These are phyloP conservation scores for Zaprionus lineosus DNA, from an alignment of 2,888 invertebrate species.

Conservation along the genomic window DNA sequence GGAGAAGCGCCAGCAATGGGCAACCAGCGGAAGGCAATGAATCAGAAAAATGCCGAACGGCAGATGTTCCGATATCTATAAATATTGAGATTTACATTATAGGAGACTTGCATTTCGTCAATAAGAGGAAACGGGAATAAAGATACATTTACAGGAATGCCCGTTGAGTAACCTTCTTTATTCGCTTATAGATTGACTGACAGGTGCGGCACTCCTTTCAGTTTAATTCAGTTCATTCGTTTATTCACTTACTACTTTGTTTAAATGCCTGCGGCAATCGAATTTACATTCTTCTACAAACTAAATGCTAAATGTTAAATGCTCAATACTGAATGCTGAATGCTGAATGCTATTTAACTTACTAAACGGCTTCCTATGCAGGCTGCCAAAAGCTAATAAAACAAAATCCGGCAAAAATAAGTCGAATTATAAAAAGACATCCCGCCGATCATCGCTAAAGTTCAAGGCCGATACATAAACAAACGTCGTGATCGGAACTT, in stretches of 20 bases:
- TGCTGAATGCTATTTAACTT: too few species aligned
- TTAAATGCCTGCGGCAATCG: constrained; percentile 26
- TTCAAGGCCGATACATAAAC: constrained; percentile 68
- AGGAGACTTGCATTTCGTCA: too few species aligned
- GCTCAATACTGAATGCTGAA: too few species aligned
- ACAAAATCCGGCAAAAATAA: constrained; percentile 16
- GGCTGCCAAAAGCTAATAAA: constrained; percentile 50
- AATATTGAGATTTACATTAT: too few species aligned
- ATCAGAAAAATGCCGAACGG: constrained; percentile 25
- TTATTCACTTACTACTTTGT: constrained; percentile 32
- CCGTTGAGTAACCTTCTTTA: too few species aligned
- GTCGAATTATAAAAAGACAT: constrained; percentile 26
- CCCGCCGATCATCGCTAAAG: constrained; percentile 30
- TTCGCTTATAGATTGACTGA: constrained; percentile 42
- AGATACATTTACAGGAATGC: too few species aligned
- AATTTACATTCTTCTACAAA: too few species aligned
- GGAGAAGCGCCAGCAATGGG: not conserved
- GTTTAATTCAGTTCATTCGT: too few species aligned
- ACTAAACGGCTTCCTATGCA: constrained; percentile 57
- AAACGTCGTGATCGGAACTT: constrained; percentile 54
- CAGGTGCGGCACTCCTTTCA: too few species aligned
- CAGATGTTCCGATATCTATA: too few species aligned
- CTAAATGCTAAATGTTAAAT: too few species aligned
- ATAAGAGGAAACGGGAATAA: too few species aligned
- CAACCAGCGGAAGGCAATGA: constrained; percentile 12